phyloP scores from a whole-genome alignment of 2,113 vertebrate species.

The Hydrolagus affinis region DNA sequence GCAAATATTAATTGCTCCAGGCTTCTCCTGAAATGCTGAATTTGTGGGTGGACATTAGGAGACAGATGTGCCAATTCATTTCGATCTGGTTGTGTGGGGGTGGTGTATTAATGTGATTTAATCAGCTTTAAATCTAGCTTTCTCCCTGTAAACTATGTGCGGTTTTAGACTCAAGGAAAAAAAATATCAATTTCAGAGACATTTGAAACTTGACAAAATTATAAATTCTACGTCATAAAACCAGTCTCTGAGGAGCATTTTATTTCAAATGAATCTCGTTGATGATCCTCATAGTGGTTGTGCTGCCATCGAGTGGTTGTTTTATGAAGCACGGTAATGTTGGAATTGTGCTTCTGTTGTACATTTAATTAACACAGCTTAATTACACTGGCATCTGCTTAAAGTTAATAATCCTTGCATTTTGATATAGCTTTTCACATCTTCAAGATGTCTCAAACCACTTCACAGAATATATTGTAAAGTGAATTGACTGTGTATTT shows the following conservation, averaged over 20 bases:
- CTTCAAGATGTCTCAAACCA: too few relatives aligned
- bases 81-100: slow-evolving; percentile 12
- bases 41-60: slow-evolving; percentile 17
- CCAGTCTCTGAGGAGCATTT: neutral
- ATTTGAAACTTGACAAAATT: neutral
- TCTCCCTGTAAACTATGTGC: neutral
- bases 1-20: slow-evolving; percentile 10
- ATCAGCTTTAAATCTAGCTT: neutral
- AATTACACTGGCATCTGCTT: neutral
- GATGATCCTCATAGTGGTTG: neutral
- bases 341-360: neutral
- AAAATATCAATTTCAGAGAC: neutral
- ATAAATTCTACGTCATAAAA: neutral
- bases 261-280: neutral
- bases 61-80: slow-evolving; percentile 14
- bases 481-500: too few relatives aligned
- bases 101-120: neutral
- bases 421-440: too few relatives aligned
- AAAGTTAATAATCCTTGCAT: too few relatives aligned
- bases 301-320: neutral
- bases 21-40: neutral
- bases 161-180: neutral
- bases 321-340: neutral
- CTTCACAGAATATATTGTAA: too few relatives aligned
- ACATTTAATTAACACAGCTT: neutral